These are phyloP conservation scores for Urocolius indicus DNA, from an alignment of 2,113 vertebrate genomes.

Conservation along the genomic window DNA sequence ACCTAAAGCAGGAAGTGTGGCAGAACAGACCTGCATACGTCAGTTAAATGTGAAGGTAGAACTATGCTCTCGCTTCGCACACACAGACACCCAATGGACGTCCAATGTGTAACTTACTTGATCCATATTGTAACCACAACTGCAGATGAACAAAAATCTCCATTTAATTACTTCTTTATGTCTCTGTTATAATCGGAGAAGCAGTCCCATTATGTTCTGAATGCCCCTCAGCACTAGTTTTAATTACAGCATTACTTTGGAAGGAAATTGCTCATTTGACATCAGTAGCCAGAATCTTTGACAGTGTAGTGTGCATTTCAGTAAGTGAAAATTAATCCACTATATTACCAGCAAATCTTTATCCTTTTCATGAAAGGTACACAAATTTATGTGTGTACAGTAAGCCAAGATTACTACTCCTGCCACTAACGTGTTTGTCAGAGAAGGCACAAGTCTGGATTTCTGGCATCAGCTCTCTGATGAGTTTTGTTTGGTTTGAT, in stretches of 20 bases:
- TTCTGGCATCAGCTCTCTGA: not conserved
- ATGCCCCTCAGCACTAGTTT: not conserved
- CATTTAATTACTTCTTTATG: not conserved
- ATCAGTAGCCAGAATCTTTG: not conserved
- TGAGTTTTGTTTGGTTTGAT: not conserved
- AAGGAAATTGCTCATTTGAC: not conserved
- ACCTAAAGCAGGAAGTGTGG: not conserved
- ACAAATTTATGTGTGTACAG: not conserved
- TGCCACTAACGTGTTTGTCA: not conserved
- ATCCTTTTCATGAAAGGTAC: not conserved
- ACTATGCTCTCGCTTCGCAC: not conserved
- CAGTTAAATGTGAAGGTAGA: not conserved
- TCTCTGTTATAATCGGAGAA: not conserved
- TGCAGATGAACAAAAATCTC: not conserved
- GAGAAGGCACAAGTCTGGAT: not conserved
- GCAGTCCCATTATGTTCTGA: not conserved
- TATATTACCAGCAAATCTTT: not conserved
- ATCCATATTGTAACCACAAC: rapidly evolving
- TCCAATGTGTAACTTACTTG: not conserved
- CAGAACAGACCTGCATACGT: not conserved
- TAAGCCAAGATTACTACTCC: not conserved
- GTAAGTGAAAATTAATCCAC: not conserved
- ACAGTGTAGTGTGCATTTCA: not conserved
- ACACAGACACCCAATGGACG: not conserved
- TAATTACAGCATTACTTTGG: not conserved